Evolutionary conservation across 1,140 invertebrate genomes (phyloP), one percentile per base, ranked within the genome.

Genomic region (Zaprionus vittiger): DNA sequence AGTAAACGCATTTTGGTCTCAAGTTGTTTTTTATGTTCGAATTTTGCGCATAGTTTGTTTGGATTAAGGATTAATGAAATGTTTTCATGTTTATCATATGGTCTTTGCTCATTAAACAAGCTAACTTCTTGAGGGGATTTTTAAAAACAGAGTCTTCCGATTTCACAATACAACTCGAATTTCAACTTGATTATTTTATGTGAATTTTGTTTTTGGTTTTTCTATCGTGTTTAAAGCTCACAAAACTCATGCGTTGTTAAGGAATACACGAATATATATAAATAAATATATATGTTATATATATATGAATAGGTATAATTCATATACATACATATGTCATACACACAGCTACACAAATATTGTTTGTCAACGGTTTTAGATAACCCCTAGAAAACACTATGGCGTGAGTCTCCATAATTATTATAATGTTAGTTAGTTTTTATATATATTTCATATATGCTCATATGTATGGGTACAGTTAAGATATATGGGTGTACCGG

Each of bases 1-100:
- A 80, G 73, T 89, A 90, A 89, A 89, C 85, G 85, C 85, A 79
- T 79, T 90, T 89, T 89, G 85, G 85, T 89, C 85, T 89, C 85
- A 89, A 89, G 79, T 77, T 80, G 90, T 77, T 49, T 80, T 89
- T 73, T 54, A 73, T 52, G 44, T 71, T 73, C 57, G 67, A 80
- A 78, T 65, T 78, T 75, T 49, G 73, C 73, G 73, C 64, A 52
- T 64, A 67, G 62, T 75, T 37, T 44, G 57, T 68, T 37, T 37
- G 57, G 73, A 66, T 70, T 84, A 67, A 78, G n/a, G 26, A 55
- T 60, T n/a, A 60, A 55, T 77, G 22, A 78, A 72, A 66, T 73
- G 62, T 68, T 73, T 65, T 31, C 49, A 47, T 17, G 41, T 44
- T 59, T 60, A 17, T 15, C 52, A 9, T 34, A 34, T 54, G 11